A percentile compares a stretch with the other conserved stretches of the same genome.
phyloP scores from a whole-genome alignment of 2,888 invertebrate species.

The Trachelus stipa region DNA sequence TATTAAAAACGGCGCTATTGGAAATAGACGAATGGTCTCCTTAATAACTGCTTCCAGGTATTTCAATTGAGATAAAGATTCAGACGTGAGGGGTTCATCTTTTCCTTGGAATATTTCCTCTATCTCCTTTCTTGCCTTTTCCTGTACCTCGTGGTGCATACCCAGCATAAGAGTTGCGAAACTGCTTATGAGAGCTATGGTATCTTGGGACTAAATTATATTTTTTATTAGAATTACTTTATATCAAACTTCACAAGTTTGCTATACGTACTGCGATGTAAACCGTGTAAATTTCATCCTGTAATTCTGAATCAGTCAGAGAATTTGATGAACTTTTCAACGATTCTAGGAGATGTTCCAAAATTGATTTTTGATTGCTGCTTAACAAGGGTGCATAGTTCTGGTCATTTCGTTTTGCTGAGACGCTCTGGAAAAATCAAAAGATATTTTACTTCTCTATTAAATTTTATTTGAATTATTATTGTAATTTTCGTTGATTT shows the following conservation, averaged over 20 bases:
- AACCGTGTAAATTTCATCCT: slow-evolving; percentile 38
- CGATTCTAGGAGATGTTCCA: slow-evolving; percentile 11
- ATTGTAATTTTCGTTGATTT: neutral
- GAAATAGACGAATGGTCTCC: slow-evolving; percentile 38
- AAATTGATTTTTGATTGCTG: slow-evolving; percentile 14
- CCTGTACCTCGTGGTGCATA: slow-evolving; percentile 32
- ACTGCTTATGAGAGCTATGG: slow-evolving; percentile 29
- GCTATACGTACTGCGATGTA: slow-evolving; percentile 34
- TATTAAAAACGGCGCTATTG: slow-evolving; percentile 38
- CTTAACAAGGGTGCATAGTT: neutral
- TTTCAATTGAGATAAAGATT: slow-evolving; percentile 30
- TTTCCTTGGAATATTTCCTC: slow-evolving; percentile 17
- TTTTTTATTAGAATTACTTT: neutral
- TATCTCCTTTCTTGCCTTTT: slow-evolving; percentile 34
- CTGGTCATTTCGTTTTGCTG: neutral
- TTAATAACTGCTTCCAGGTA: slow-evolving; percentile 38
- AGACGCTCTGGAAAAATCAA: neutral
- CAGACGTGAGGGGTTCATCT: slow-evolving; percentile 18
- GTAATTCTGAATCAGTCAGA: slow-evolving; percentile 23
- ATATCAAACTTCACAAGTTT: neutral
- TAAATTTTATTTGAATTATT: neutral
- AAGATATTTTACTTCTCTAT: neutral
- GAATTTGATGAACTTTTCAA: neutral
- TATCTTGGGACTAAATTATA: slow-evolving; percentile 36
- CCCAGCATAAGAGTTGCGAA: slow-evolving; percentile 37